Evolutionary conservation across 2,113 vertebrate species (phyloP).

Genomic region (Pedetes capensis): DNA sequence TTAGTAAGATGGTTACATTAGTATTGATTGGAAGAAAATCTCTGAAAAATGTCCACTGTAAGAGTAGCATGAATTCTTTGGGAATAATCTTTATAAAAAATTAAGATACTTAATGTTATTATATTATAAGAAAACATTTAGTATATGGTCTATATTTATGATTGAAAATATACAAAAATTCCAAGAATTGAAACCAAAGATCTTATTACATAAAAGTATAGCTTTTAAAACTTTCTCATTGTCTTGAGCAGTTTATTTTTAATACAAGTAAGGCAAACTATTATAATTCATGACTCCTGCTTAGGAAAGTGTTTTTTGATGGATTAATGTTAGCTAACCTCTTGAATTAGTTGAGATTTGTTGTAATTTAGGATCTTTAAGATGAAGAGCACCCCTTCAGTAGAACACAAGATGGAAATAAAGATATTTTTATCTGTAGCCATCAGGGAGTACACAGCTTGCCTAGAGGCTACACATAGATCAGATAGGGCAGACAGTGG

Average conservation of each 20-base stretch:
- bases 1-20: neutral
- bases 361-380: neutral
- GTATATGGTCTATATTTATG: neutral
- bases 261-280: neutral
- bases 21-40: neutral
- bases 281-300: neutral
- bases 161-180: neutral
- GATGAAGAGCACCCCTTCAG: neutral
- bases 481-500: neutral
- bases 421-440: neutral
- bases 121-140: conserved; percentile 15
- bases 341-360: neutral
- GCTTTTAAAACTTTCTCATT: conserved; percentile 28
- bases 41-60: neutral
- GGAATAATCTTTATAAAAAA: neutral
- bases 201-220: neutral
- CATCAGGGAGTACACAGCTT: neutral
- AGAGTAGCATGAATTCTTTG: neutral
- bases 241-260: neutral
- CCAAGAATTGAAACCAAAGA: conserved; percentile 3
- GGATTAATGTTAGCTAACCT: conserved; percentile 2
- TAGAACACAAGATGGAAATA: neutral
- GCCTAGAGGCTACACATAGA: neutral
- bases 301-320: neutral
- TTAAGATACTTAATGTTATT: neutral